Evolutionary conservation across 2,888 invertebrate genomes (phyloP), one percentile per base, ranked within the genome.

Genomic region (Phengaris alcon): DNA sequence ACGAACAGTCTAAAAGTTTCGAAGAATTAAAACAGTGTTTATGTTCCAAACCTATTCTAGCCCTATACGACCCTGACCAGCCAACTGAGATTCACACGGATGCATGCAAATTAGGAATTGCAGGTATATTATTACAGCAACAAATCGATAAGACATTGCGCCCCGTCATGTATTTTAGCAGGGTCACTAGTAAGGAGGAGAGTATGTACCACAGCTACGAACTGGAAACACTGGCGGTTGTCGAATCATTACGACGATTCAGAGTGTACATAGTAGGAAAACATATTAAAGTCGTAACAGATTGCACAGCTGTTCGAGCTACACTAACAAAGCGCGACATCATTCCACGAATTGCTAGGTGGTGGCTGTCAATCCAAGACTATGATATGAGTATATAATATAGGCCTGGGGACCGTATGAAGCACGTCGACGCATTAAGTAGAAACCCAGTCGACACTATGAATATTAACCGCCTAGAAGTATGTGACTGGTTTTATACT

Each of bases 401-500:
- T 78, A 78, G 84, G 48, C 79, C 83, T 1, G 84, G 82, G 0
- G 77, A 79, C 2, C 77, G 79, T 0, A 84, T 86, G 82, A 77
- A 76, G 13, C 84, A 86, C 72, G 83, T 84, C 0, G 86, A 86
- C 75, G 84, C 84, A 0, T 64, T 86, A 7, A 86, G 86, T 77
- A 76, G 85, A 8, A 79, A 82, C 69, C 82, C 84, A 4, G 13
- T 77, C 15, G 79, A 78, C 46, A 7, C 74, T 1, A 51, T 77
- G 46, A 79, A 79, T 52, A 69, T 80, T 4, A 77, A 79, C 46
- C 75, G 78, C 3, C 75, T 79, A 4, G 76, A 81, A 57, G 78
- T 79, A 1, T 15, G 74, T 0, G 82, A 82, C 73, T 82, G 82
- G 81, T 80, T 81, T 75, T 77, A 75, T 76, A 81, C 79, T 0